Conservation (phyloP, 53 echinoderm and acorn worm species). For the Antedon mediterranea region DNA sequence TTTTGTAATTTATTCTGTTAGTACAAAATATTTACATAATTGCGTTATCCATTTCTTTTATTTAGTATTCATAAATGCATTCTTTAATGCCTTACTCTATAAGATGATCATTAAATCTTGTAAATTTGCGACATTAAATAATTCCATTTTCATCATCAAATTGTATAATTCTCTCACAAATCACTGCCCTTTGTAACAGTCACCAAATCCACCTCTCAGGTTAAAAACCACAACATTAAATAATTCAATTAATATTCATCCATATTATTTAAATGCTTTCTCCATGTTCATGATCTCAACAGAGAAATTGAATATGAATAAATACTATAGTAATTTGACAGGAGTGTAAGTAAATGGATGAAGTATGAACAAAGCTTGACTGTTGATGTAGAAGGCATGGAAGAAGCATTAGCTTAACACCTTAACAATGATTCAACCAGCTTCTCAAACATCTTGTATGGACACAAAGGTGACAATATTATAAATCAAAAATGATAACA, state of each 20-base stretch:
- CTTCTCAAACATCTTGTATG: background rate
- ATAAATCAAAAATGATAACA: background rate
- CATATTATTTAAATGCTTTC: background rate
- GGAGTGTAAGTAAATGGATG: too few relatives aligned
- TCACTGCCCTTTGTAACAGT: too few relatives aligned
- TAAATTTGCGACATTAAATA: too few relatives aligned
- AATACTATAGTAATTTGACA: background rate
- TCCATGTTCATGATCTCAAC: background rate
- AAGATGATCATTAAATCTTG: too few relatives aligned
- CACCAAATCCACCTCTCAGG: background rate
- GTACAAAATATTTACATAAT: too few relatives aligned
- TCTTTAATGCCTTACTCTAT: too few relatives aligned
- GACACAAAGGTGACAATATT: background rate
- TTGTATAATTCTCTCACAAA: too few relatives aligned
- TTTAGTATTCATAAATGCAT: too few relatives aligned
- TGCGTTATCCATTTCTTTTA: too few relatives aligned
- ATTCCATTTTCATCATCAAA: too few relatives aligned
- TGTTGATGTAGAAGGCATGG: background rate
- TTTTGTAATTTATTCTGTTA: too few relatives aligned
- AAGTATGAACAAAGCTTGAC: background rate
- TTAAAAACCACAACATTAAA: background rate
- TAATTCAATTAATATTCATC: background rate
- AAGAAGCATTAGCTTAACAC: background rate
- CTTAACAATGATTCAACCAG: background rate
- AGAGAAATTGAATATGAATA: background rate